phyloP scores from a whole-genome alignment of 2,113 vertebrate genomes.

The Nesogale talazaci region DNA sequence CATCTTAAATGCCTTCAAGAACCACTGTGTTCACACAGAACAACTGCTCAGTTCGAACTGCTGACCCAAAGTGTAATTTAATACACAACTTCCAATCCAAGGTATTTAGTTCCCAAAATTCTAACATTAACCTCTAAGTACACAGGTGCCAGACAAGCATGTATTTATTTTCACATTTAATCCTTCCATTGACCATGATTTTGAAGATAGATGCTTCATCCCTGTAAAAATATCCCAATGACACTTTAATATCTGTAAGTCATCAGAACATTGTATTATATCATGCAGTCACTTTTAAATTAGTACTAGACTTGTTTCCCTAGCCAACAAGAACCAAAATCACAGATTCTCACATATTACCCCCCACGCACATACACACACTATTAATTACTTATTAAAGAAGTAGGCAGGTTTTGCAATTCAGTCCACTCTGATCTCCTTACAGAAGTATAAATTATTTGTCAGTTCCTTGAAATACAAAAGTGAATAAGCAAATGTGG shows the following conservation, averaged over 20 bases:
- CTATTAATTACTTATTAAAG: conserved; percentile 1
- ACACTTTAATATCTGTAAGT: background rate
- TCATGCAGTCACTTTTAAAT: conserved; percentile 15
- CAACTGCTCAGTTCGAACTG: too few species aligned
- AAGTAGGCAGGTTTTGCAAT: conserved; percentile 33
- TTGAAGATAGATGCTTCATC: background rate
- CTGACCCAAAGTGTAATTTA: too few species aligned
- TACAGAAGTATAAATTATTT: background rate
- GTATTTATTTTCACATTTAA: background rate
- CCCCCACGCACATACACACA: background rate
- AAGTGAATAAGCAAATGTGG: too few species aligned
- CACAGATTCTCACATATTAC: conserved; percentile 5
- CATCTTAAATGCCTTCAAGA: background rate
- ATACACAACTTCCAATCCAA: background rate
- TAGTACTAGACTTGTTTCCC: background rate
- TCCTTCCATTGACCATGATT: background rate
- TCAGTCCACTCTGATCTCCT: background rate
- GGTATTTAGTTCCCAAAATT: conserved; percentile 20
- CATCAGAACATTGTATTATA: background rate
- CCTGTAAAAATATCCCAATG: background rate
- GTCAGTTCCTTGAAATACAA: too few species aligned
- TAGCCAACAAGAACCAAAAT: background rate
- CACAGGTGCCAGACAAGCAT: background rate
- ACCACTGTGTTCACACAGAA: too few species aligned
- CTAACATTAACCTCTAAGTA: conserved; percentile 10